These are phyloP conservation scores for Mobula hypostoma DNA, from an alignment of 2,113 vertebrate genomes.

Conservation along the genomic window DNA sequence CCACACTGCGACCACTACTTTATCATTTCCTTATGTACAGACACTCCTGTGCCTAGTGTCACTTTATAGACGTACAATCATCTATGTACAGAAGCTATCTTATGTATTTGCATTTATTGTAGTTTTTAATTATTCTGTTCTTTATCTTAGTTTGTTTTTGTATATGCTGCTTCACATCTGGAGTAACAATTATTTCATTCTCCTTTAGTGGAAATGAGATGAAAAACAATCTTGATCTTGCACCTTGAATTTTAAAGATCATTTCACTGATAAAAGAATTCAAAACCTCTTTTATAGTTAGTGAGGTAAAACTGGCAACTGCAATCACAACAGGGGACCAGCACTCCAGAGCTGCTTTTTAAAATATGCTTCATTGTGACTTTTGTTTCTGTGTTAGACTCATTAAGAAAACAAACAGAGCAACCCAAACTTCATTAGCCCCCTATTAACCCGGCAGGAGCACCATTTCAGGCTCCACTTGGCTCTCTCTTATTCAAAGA, in stretches of 20 bases:
- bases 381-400: neutral
- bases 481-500: constrained; percentile 23
- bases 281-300: neutral
- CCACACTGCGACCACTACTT: too few relatives aligned
- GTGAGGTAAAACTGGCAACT: neutral
- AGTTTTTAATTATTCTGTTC: too few relatives aligned
- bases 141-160: too few relatives aligned
- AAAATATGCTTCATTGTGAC: neutral
- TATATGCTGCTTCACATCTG: too few relatives aligned
- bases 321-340: neutral
- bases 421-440: neutral
- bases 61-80: too few relatives aligned
- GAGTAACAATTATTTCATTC: too few relatives aligned
- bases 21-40: too few relatives aligned
- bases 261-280: neutral
- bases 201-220: too few relatives aligned
- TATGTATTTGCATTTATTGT: too few relatives aligned
- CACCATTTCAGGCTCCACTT: neutral
- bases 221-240: too few relatives aligned
- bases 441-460: constrained; percentile 26
- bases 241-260: neutral
- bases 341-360: neutral
- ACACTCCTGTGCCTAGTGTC: too few relatives aligned
- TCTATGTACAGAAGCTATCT: too few relatives aligned
- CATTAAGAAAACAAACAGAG: constrained; percentile 22